Evolutionary conservation across 2,888 invertebrate genomes (phyloP).

Genomic region (Schrankia costaestrigalis): DNA sequence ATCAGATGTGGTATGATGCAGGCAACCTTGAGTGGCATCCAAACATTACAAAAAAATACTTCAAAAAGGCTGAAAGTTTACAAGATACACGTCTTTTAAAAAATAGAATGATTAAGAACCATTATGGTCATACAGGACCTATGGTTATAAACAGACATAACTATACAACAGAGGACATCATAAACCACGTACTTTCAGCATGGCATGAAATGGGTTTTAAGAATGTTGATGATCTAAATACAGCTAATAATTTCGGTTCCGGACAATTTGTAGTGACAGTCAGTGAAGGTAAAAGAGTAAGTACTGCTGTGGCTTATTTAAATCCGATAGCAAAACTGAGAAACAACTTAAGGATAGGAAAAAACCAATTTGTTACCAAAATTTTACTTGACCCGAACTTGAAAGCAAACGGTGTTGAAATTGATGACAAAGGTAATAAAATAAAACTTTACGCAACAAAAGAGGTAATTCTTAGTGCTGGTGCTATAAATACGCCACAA

Average conservation of each 20-base stretch:
- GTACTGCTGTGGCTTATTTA: conserved; percentile 16
- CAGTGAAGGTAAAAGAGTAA: conserved; percentile 15
- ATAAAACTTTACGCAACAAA: conserved; percentile 9
- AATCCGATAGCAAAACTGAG: conserved; percentile 9
- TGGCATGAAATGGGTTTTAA: conserved; percentile 17
- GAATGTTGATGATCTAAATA: conserved; percentile 17
- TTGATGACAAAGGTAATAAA: conserved; percentile 5
- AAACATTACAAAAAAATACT: conserved; percentile 17
- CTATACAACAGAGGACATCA: not conserved
- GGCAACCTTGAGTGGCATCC: conserved; percentile 45
- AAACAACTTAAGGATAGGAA: conserved; percentile 18
- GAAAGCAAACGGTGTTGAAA: conserved; percentile 13
- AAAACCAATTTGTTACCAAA: conserved; percentile 16
- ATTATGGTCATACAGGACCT: conserved; percentile 25
- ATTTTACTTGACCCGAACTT: conserved; percentile 7
- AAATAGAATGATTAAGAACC: conserved; percentile 43
- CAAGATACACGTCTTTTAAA: conserved; percentile 10
- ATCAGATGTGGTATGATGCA: conserved; percentile 73
- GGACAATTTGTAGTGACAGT: conserved; percentile 2
- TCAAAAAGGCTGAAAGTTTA: conserved; percentile 23
- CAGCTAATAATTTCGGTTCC: conserved; percentile 14
- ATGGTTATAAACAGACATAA: conserved; percentile 17
- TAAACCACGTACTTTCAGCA: conserved; percentile 10
- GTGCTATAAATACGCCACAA: conserved; percentile 18
- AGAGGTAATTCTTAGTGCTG: conserved; percentile 25